These are phyloP conservation scores for Maccullochella peelii DNA, from an alignment of 2,113 vertebrate genomes.

Conservation along the genomic window DNA sequence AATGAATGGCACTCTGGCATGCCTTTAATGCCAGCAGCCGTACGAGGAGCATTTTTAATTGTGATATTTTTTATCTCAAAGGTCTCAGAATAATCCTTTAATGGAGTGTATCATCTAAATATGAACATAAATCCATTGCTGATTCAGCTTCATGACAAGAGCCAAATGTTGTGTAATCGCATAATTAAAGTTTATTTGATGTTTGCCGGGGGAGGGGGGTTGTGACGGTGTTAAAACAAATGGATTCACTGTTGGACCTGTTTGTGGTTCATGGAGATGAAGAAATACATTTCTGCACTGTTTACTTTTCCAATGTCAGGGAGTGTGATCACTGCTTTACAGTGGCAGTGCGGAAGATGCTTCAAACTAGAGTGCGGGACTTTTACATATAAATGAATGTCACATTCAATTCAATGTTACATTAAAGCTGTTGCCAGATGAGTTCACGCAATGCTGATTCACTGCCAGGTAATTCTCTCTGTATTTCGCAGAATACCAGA, in stretches of 20 bases:
- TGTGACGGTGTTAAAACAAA: slow-evolving; percentile 47
- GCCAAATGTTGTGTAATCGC: slow-evolving; percentile 46
- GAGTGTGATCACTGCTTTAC: background rate
- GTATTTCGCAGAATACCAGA: no score
- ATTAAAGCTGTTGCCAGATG: no score
- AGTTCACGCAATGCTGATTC: no score
- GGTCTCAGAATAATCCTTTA: slow-evolving; percentile 63
- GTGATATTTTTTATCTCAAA: slow-evolving; percentile 51
- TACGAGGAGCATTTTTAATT: slow-evolving; percentile 58
- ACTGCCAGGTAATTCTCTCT: no score
- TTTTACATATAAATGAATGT: no score
- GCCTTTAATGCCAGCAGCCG: slow-evolving; percentile 70
- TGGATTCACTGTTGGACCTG: slow-evolving; percentile 40
- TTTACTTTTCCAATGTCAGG: slow-evolving; percentile 23
- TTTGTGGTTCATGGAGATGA: slow-evolving; percentile 35
- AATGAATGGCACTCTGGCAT: slow-evolving; percentile 74
- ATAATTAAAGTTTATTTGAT: slow-evolving; percentile 57
- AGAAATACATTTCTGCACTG: slow-evolving; percentile 25
- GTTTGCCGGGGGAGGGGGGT: background rate
- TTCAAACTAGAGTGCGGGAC: no score
- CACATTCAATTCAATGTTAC: no score
- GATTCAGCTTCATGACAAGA: slow-evolving; percentile 39
- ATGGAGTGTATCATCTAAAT: slow-evolving; percentile 34
- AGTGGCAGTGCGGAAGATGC: background rate
- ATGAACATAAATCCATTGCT: slow-evolving; percentile 41